Percentiles rank a stretch among this genome's conserved stretches.
Conservation (phyloP, 2,113 vertebrate species). For the Percopsis transmontana region DNA sequence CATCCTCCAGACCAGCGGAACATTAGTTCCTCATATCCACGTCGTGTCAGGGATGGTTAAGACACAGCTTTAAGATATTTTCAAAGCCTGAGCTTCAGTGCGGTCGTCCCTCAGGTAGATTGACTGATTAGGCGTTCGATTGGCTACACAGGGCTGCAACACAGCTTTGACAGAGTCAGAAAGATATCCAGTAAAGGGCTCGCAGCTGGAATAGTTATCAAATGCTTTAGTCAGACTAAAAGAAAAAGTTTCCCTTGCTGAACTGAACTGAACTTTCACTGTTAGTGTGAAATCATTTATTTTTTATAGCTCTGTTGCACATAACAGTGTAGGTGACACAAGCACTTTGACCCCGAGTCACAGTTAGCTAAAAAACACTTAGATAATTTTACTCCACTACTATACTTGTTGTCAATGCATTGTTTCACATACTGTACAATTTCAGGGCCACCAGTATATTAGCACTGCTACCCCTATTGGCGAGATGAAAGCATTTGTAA, state of each 20-base stretch:
- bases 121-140: slow-evolving; percentile 54
- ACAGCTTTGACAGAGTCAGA: slow-evolving; percentile 51
- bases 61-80: slow-evolving; percentile 26
- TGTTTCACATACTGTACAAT: too few relatives aligned
- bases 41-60: slow-evolving; percentile 33
- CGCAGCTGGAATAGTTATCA: slow-evolving; percentile 55
- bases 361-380: too few relatives aligned
- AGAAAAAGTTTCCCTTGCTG: slow-evolving; percentile 46
- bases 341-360: too few relatives aligned
- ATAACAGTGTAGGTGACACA: too few relatives aligned
- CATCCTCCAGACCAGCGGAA: slow-evolving; percentile 30
- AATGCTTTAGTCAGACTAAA: slow-evolving; percentile 43
- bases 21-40: slow-evolving; percentile 54
- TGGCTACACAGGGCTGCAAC: slow-evolving; percentile 47
- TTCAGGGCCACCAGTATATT: too few relatives aligned
- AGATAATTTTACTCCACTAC: too few relatives aligned
- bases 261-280: too few relatives aligned
- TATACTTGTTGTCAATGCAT: too few relatives aligned
- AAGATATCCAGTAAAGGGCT: slow-evolving; percentile 31
- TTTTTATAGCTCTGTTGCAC: too few relatives aligned
- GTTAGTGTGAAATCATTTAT: too few relatives aligned
- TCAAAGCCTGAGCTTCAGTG: slow-evolving; percentile 45
- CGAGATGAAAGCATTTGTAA: too few relatives aligned
- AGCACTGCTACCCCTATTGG: too few relatives aligned
- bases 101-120: slow-evolving; percentile 52